Evolutionary conservation across 2,113 vertebrate genomes (phyloP), one percentile per base, ranked within the genome.

Genomic region (Coturnix japonica): DNA sequence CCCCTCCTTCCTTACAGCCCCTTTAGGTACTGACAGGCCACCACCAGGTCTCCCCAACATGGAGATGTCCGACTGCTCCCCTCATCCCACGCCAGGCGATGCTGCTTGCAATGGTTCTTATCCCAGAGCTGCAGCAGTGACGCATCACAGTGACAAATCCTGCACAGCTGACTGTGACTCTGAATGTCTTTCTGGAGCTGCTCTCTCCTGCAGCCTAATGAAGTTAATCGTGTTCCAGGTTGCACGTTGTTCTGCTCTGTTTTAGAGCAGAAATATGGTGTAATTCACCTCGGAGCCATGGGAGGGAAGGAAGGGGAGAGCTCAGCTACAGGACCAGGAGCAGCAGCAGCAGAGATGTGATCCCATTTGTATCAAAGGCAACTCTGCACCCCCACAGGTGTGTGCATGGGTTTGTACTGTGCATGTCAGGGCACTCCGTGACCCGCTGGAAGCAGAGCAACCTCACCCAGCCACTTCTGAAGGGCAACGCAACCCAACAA

Each of bases 391-490:
- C 4, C 41, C 54, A 66, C 18, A 11, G 21, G 63, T 16, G 5
- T 28, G 57, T 20, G 67, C 49, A 37, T 0, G 47, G 53, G n/a
- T 51, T 56, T 41, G 54, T 75, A 41, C 87, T 7, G 67, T 76
- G 89, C 86, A 0, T 91, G 90, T 89, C 89, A 13, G 71, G 86
- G 93, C 91, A 73, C 81, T 57, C n/a, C 49, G n/a, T 23, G 63
- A 14, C 47, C 35, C 14, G 1, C 51, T 53, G 51, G 26, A 30
- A 30, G 51, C 76, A 35, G 66, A 94, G 70, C 63, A 72, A 73
- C 53, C 86, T 56, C 91, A 30, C 39, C 81, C 77, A 60, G 59
- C 90, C 83, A 57, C 78, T 93, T 85, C 86, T 85, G 67, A 94
- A 60, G 59, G 35, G 56, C 47, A 8, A 9, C 3, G 0, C 22